Evolutionary conservation across 1,140 invertebrate species (phyloP).

Genomic region (Caenorhabditis briggsae): DNA sequence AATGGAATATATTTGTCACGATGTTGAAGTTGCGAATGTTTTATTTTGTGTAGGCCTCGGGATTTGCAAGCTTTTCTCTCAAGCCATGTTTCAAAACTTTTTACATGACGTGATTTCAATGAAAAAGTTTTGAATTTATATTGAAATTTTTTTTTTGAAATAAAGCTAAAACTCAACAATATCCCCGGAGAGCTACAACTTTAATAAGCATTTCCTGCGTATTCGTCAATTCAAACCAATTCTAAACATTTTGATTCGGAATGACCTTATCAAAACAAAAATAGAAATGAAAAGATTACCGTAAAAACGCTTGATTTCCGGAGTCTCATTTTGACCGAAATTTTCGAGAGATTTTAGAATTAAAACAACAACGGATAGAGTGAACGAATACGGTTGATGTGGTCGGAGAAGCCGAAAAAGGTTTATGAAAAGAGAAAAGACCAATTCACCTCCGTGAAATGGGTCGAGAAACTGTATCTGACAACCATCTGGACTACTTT

Average conservation of each 20-base stretch:
- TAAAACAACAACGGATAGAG: neutral
- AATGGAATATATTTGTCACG: conserved; percentile 38
- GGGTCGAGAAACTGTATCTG: conserved; percentile 50
- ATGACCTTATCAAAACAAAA: neutral
- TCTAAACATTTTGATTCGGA: too few species aligned
- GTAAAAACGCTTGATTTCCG: conserved; percentile 24
- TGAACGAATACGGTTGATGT: conserved; percentile 41
- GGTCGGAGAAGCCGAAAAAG: conserved; percentile 28
- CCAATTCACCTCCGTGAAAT: conserved; percentile 49
- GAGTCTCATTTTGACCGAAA: conserved; percentile 23
- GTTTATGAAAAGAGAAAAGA: conserved; percentile 33
- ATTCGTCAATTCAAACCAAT: too few species aligned
- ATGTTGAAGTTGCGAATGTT: conserved; percentile 41
- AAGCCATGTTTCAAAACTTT: conserved; percentile 23
- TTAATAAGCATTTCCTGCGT: too few species aligned
- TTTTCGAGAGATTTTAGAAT: neutral
- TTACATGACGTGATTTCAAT: neutral
- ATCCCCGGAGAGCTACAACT: too few species aligned
- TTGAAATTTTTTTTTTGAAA: too few species aligned
- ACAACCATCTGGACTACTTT: conserved; percentile 48
- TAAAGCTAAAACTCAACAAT: too few species aligned
- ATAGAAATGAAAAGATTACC: neutral
- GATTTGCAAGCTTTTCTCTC: conserved; percentile 6
- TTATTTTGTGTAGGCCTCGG: neutral
- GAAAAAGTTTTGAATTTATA: too few species aligned